Conservation (phyloP, 2,113 vertebrate genomes). For the Electrona antarctica region DNA sequence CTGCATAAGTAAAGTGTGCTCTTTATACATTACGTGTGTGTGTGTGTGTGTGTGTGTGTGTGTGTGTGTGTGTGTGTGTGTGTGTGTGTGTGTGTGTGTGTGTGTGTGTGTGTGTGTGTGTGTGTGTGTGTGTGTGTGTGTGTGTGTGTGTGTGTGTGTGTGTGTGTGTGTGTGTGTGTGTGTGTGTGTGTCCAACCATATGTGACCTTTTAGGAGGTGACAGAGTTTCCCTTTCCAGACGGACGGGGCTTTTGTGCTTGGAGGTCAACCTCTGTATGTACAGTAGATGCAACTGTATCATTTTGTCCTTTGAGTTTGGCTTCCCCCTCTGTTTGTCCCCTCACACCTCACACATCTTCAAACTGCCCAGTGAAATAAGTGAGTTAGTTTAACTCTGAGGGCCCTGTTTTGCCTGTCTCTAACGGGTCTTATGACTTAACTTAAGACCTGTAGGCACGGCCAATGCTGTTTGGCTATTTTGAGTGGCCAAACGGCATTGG, state of each 20-base stretch:
- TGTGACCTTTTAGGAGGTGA: conserved; percentile 68
- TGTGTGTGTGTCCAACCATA: too few species aligned
- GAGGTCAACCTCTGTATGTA: conserved; percentile 74
- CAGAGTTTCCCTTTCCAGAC: conserved; percentile 64
- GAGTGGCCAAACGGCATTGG: too few species aligned
- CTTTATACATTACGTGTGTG: not conserved
- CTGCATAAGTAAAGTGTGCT: too few species aligned
- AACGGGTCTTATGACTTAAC: too few species aligned
- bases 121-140: not conserved
- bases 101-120: not conserved
- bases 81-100: too few species aligned
- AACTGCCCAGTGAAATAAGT: not conserved
- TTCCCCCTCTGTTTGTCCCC: conserved; percentile 11
- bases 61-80: too few species aligned
- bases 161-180: conserved; percentile 3
- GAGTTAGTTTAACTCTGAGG: too few species aligned
- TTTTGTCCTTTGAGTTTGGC: conserved; percentile 48
- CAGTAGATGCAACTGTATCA: conserved; percentile 61
- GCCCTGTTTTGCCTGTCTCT: too few species aligned
- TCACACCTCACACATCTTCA: conserved; percentile 11
- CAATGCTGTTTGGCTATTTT: too few species aligned
- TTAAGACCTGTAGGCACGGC: too few species aligned
- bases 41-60: conserved; percentile 1
- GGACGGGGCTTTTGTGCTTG: conserved; percentile 73
- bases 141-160: conserved; percentile 17